Evolutionary conservation across 2,888 invertebrate genomes (phyloP).

Genomic region (Campaea margaritaria): DNA sequence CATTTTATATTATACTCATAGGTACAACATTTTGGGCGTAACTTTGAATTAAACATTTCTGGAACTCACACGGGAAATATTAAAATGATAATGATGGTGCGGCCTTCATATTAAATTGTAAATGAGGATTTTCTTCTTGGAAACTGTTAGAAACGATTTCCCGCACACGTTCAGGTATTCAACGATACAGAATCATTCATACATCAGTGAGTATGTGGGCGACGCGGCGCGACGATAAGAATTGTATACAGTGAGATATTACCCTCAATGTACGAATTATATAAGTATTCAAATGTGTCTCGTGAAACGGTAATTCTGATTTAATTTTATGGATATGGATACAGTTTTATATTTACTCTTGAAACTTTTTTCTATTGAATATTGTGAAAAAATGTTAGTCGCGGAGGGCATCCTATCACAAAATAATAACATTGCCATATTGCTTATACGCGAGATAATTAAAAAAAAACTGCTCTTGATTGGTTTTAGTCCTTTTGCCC

Average conservation of each 20-base stretch:
- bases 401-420: no score
- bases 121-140: not conserved
- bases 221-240: slow-evolving; percentile 14
- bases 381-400: no score
- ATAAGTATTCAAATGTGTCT: slow-evolving; percentile 6
- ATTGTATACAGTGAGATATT: slow-evolving; percentile 11
- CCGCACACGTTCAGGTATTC: slow-evolving; percentile 20
- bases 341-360: no score
- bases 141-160: slow-evolving; percentile 16
- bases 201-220: slow-evolving; percentile 23
- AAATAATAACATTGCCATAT: no score
- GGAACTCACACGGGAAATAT: no score
- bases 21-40: no score
- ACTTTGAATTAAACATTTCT: no score
- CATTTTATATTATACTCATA: no score
- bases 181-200: slow-evolving; percentile 19
- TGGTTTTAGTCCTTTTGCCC: no score
- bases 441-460: no score
- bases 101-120: slow-evolving; percentile 1
- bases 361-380: no score
- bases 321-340: not conserved
- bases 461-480: no score
- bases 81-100: not conserved
- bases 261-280: not conserved
- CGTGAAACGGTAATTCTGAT: slow-evolving; percentile 2